A percentile compares a stretch with the other conserved stretches of the same genome.
phyloP scores from a whole-genome alignment of 2,888 invertebrate species.

The Cerastis leucographa region DNA sequence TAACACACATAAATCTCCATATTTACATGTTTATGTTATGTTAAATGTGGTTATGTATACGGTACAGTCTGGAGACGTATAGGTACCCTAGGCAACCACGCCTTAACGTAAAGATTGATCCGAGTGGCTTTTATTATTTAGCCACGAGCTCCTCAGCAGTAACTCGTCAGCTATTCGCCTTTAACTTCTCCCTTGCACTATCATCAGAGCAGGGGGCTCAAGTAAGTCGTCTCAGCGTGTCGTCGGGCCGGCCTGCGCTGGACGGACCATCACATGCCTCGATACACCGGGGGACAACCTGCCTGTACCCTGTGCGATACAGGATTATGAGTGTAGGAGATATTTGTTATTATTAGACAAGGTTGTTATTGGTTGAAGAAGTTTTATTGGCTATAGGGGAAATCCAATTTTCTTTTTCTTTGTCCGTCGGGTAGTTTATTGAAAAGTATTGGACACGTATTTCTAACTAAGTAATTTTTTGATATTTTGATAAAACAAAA shows the following conservation, averaged over 20 bases:
- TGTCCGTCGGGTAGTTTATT: too few species aligned
- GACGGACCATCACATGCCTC: slow-evolving; percentile 77
- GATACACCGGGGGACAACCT: slow-evolving; percentile 69
- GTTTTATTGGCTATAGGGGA: too few species aligned
- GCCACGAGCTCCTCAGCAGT: too few species aligned
- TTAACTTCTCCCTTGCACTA: slow-evolving; percentile 26
- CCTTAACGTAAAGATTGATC: too few species aligned
- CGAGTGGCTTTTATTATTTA: too few species aligned
- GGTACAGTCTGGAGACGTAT: slow-evolving; percentile 21
- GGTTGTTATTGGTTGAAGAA: background rate
- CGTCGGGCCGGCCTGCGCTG: slow-evolving; percentile 72
- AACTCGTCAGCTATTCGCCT: slow-evolving; percentile 16
- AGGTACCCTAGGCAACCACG: too few species aligned
- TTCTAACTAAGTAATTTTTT: too few species aligned
- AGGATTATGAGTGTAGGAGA: slow-evolving; percentile 21
- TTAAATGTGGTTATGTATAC: slow-evolving; percentile 27
- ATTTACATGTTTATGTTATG: slow-evolving; percentile 56
- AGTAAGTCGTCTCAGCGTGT: slow-evolving; percentile 84
- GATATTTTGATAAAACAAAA: too few species aligned
- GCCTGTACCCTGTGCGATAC: slow-evolving; percentile 30
- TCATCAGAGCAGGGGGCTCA: slow-evolving; percentile 64
- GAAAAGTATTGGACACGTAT: too few species aligned
- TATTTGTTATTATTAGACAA: slow-evolving; percentile 28
- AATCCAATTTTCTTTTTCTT: too few species aligned
- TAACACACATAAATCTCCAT: slow-evolving; percentile 69